Conservation (phyloP, 1,140 invertebrate genomes). For the Lordiphosa clarofinis region DNA sequence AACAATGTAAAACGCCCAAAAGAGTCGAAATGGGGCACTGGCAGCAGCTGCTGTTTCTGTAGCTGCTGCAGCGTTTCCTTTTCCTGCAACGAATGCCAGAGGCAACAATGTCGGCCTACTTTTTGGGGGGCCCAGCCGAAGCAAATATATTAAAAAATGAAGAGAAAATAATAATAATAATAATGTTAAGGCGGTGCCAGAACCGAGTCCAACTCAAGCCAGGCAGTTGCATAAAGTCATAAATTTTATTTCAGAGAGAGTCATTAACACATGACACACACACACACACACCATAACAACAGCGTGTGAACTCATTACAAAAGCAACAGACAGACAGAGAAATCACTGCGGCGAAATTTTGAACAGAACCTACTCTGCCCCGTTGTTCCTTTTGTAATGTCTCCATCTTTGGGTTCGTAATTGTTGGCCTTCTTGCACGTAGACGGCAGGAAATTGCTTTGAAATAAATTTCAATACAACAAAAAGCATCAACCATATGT, state of each 20-base stretch:
- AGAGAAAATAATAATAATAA: constrained; percentile 32
- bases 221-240: constrained; percentile 75
- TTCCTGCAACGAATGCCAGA: constrained; percentile 68
- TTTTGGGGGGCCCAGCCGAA: constrained; percentile 40
- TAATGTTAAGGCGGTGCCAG: constrained; percentile 43
- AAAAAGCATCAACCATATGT: constrained; percentile 59
- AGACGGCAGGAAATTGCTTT: constrained; percentile 76
- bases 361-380: not conserved
- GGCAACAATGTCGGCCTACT: constrained; percentile 77
- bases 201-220: constrained; percentile 38
- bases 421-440: constrained; percentile 64
- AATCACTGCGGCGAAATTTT: constrained; percentile 70
- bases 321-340: constrained; percentile 34
- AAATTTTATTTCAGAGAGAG: constrained; percentile 72
- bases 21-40: constrained; percentile 35
- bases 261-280: constrained; percentile 76
- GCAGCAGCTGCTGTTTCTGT: too few relatives aligned
- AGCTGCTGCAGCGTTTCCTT: constrained; percentile 64
- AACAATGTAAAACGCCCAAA: constrained; percentile 66
- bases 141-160: constrained; percentile 73
- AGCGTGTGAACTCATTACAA: constrained; percentile 75
- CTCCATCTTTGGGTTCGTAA: constrained; percentile 72
- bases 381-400: constrained; percentile 52
- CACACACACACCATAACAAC: constrained; percentile 35
- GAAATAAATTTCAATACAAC: constrained; percentile 78